These are phyloP conservation scores for Colinus virginianus DNA, from an alignment of 2,113 vertebrate species.

Conservation along the genomic window DNA sequence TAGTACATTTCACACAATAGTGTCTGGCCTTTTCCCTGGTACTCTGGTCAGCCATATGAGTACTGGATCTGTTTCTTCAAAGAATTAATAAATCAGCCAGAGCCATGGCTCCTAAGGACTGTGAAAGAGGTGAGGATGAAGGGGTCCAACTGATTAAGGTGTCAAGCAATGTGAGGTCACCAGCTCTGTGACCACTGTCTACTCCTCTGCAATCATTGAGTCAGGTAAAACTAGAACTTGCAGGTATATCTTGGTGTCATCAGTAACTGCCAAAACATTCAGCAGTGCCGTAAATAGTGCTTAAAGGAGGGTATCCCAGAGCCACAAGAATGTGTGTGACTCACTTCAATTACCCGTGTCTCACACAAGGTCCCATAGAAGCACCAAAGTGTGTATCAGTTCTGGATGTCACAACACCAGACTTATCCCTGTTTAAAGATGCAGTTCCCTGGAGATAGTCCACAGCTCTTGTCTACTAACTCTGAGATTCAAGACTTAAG, in stretches of 20 bases:
- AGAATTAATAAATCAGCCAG: neutral
- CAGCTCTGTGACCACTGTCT: neutral
- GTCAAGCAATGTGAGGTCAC: rapidly evolving
- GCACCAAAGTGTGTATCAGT: neutral
- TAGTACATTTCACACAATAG: neutral
- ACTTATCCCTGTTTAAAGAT: neutral
- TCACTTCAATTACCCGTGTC: neutral
- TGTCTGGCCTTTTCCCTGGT: neutral
- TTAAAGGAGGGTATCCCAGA: neutral
- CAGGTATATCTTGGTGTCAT: neutral
- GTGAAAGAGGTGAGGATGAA: rapidly evolving
- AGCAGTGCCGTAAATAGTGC: neutral
- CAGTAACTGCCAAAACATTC: neutral
- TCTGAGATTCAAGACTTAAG: neutral
- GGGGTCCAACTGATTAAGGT: neutral
- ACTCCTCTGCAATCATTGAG: neutral
- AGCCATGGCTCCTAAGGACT: rapidly evolving
- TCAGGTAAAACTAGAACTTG: neutral
- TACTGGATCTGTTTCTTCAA: neutral
- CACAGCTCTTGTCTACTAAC: neutral
- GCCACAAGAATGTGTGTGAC: neutral
- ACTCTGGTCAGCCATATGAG: neutral
- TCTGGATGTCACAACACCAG: neutral
- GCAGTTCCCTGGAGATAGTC: neutral
- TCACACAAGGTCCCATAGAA: neutral